phyloP scores from a whole-genome alignment of 2,888 invertebrate species.

The Lordiphosa fenestrarum region DNA sequence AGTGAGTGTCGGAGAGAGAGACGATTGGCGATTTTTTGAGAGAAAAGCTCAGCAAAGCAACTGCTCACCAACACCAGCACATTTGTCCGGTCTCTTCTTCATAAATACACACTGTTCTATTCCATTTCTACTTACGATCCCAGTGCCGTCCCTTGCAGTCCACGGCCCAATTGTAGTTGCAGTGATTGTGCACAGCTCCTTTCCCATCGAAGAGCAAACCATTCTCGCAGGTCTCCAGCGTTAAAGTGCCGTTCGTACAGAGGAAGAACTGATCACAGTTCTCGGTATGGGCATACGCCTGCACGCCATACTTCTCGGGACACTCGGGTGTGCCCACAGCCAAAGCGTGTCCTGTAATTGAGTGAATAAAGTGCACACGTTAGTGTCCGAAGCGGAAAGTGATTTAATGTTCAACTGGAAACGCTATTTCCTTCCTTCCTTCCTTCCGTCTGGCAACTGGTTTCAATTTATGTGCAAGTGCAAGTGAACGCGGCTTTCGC shows the following conservation, averaged over 20 bases:
- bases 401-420: no score
- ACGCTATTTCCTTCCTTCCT: no score
- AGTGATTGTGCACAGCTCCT: constrained; percentile 93
- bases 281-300: constrained; percentile 92
- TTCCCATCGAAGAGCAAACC: constrained; percentile 95
- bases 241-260: constrained; percentile 94
- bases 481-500: no score
- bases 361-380: not conserved
- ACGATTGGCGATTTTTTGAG: no score
- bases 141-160: constrained; percentile 90
- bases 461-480: no score
- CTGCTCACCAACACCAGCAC: no score
- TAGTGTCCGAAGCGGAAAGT: no score
- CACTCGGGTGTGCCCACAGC: constrained; percentile 87
- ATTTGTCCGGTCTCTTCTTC: no score
- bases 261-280: constrained; percentile 94
- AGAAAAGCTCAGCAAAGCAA: no score
- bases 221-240: constrained; percentile 94
- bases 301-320: constrained; percentile 90
- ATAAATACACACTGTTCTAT: no score
- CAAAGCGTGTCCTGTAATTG: constrained; percentile 82
- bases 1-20: no score
- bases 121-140: constrained; percentile 84
- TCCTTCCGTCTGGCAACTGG: no score
- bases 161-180: constrained; percentile 96